Conservation (phyloP, 2,113 vertebrate genomes). For the Sceloporus undulatus region DNA sequence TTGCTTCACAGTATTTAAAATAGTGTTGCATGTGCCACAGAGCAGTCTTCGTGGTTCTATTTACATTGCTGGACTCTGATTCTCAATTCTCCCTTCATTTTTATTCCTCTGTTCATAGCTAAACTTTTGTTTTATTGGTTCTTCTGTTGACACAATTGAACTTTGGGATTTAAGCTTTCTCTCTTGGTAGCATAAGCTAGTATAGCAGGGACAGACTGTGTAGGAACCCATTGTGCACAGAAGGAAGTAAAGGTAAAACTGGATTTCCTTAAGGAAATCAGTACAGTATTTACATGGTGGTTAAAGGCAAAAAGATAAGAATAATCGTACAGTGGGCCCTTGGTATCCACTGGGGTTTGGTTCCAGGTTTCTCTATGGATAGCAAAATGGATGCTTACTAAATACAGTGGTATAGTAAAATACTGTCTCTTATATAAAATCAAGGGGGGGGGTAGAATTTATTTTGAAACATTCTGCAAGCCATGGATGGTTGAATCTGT, state of each 20-base stretch:
- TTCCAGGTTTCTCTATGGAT: too few species aligned
- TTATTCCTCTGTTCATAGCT: neutral
- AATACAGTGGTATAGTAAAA: too few species aligned
- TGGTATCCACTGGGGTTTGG: too few species aligned
- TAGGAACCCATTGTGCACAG: neutral
- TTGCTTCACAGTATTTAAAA: conserved; percentile 71
- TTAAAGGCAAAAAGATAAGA: neutral
- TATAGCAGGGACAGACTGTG: neutral
- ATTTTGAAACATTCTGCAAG: too few species aligned
- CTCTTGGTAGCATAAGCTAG: neutral
- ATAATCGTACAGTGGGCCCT: too few species aligned
- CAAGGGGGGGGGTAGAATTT: too few species aligned
- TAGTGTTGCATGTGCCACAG: conserved; percentile 68
- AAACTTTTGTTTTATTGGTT: neutral
- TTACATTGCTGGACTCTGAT: conserved; percentile 34
- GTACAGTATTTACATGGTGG: neutral
- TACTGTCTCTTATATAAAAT: too few species aligned
- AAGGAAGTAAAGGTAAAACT: neutral
- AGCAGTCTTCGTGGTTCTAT: conserved; percentile 17
- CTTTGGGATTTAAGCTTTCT: neutral
- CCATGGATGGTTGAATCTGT: too few species aligned
- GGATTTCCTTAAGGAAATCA: neutral
- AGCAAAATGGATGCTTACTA: too few species aligned
- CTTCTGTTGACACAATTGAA: neutral
- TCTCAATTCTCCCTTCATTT: conserved; percentile 34